Evolutionary conservation across 1,140 invertebrate genomes (phyloP).

Genomic region (Trigoniulus corallinus): DNA sequence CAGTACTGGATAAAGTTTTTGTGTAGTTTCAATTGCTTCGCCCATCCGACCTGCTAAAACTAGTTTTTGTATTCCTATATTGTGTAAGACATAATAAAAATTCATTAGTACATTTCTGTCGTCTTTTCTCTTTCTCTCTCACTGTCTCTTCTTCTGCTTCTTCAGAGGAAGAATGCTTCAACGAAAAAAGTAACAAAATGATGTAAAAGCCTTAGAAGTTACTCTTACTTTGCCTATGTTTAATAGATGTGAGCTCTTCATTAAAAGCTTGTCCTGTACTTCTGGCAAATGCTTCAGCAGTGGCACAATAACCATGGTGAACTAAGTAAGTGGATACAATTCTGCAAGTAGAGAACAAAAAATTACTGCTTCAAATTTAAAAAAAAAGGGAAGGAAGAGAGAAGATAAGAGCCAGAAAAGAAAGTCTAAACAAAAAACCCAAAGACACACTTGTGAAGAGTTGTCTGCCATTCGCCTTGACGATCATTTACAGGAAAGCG

Average conservation of each 20-base stretch:
- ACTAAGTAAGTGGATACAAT: conserved; percentile 95
- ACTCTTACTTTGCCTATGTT: conserved; percentile 80
- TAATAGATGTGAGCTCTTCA: conserved; percentile 87
- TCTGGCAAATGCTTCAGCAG: conserved; percentile 87
- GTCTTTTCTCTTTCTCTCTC: not conserved
- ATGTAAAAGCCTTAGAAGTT: not conserved
- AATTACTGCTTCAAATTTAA: not conserved
- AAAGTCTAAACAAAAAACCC: conserved; percentile 3
- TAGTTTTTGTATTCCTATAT: conserved; percentile 76
- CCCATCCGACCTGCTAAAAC: conserved; percentile 81
- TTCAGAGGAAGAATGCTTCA: not conserved
- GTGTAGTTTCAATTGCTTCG: conserved; percentile 81
- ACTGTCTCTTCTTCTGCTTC: not conserved
- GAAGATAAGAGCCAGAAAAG: no score
- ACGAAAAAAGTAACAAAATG: conserved; percentile 7
- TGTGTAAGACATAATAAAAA: conserved; percentile 11
- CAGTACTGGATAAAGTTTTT: conserved; percentile 73
- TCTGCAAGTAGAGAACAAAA: conserved; percentile 34
- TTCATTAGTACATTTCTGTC: conserved; percentile 5
- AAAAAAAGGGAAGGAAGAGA: not conserved
- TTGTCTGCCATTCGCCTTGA: conserved; percentile 77
- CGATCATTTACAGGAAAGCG: conserved; percentile 70
- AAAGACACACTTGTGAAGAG: conserved; percentile 61
- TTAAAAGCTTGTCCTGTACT: conserved; percentile 76
- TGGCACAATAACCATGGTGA: conserved; percentile 91